Evolutionary conservation across 1,140 invertebrate genomes (phyloP).

Genomic region (Panonychus citri): DNA sequence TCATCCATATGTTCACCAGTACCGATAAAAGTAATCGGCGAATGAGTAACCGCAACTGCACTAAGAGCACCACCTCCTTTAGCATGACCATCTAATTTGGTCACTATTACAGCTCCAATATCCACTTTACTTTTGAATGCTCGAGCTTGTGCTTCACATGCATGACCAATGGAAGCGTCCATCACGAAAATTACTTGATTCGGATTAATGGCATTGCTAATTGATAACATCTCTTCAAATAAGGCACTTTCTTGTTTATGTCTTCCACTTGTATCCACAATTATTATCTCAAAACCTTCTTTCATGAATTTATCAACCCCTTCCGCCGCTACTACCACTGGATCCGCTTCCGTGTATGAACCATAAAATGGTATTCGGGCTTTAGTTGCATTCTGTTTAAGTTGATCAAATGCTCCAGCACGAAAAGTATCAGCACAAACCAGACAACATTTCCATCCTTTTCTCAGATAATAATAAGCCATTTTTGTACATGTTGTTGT

Average conservation of each 20-base stretch:
- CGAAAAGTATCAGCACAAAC: conserved; percentile 99
- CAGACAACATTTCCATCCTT: conserved; percentile 97
- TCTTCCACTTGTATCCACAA: conserved; percentile 94
- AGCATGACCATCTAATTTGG: conserved; percentile 96
- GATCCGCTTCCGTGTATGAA: conserved; percentile 98
- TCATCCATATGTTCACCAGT: conserved; percentile 99
- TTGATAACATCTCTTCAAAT: conserved; percentile 99
- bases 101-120: conserved; percentile 96
- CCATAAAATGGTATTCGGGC: conserved; percentile 99
- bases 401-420: conserved; percentile 97
- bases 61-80: conserved; percentile 97
- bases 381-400: conserved; percentile 99
- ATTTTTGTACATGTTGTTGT: conserved; percentile 98
- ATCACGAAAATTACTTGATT: conserved; percentile 99
- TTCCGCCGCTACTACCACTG: conserved; percentile 94
- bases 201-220: conserved; percentile 77
- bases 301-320: conserved; percentile 98
- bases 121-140: conserved; percentile 98
- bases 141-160: conserved; percentile 79
- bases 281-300: conserved; percentile 98
- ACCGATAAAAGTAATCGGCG: conserved; percentile 97
- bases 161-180: conserved; percentile 99
- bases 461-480: conserved; percentile 85
- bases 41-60: conserved; percentile 94
- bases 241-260: conserved; percentile 98